Percentiles rank a stretch among this genome's conserved stretches.
phyloP scores from a whole-genome alignment of 2,113 vertebrate genomes.

The Bujurquina vittata region DNA sequence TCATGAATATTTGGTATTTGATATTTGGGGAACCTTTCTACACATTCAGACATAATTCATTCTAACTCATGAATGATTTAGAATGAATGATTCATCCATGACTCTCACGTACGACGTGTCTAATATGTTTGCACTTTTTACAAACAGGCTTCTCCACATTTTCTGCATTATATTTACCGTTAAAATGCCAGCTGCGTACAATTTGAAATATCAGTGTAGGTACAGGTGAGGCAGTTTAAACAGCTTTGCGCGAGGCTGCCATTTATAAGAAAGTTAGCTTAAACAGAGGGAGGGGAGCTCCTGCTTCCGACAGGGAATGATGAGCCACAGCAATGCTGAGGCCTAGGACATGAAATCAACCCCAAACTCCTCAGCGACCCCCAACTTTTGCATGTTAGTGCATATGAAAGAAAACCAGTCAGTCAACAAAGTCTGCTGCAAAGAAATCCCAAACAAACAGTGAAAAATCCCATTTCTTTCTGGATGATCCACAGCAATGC shows the following conservation, averaged over 20 bases:
- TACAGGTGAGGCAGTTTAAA: not conserved
- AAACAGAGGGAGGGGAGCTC: not conserved
- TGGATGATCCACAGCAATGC: too few species aligned
- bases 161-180: accelerated
- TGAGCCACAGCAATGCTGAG: not conserved
- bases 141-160: not conserved
- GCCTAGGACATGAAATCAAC: not conserved
- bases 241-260: not conserved
- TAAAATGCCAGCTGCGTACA: accelerated
- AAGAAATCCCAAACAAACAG: not conserved
- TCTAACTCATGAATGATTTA: too few species aligned
- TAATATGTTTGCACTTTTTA: accelerated
- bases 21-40: too few species aligned
- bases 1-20: too few species aligned
- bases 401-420: not conserved
- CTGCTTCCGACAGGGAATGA: not conserved
- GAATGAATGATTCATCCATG: not conserved
- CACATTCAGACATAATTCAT: too few species aligned
- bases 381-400: not conserved
- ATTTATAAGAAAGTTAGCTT: not conserved
- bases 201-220: not conserved
- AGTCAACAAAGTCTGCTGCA: not conserved
- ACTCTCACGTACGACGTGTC: not conserved
- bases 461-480: too few species aligned
- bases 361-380: accelerated